phyloP scores from a whole-genome alignment of 2,797 vertebrate genomes.

The Alauda arvensis region DNA sequence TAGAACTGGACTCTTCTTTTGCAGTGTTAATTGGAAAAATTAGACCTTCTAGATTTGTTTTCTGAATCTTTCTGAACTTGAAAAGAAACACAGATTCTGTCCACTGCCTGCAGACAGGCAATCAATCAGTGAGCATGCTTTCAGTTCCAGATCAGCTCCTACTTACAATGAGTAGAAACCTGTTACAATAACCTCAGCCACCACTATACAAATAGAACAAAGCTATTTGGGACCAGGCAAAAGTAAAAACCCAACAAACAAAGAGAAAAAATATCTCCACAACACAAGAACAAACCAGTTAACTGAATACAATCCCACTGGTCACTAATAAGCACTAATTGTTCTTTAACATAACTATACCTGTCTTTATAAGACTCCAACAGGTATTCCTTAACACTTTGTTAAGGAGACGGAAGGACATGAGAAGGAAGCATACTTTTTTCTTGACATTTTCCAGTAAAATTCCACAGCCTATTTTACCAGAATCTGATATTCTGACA shows the following conservation, averaged over 20 bases:
- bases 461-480: neutral
- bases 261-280: neutral
- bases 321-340: neutral
- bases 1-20: neutral
- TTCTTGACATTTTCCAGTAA: neutral
- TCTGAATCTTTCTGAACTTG: conserved; percentile 68
- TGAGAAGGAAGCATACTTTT: neutral
- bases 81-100: conserved; percentile 69
- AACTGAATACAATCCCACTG: neutral
- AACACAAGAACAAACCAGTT: neutral
- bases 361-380: neutral
- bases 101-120: conserved; percentile 68
- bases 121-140: conserved; percentile 73
- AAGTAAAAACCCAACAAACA: neutral
- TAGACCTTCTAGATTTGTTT: conserved; percentile 61
- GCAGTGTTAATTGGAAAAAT: conserved; percentile 63
- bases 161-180: conserved; percentile 64
- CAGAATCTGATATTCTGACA: neutral
- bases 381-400: neutral
- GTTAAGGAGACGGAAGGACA: too few species aligned
- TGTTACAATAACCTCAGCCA: conserved; percentile 72
- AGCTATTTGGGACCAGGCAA: conserved; percentile 24
- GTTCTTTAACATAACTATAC: neutral
- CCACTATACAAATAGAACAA: conserved; percentile 55
- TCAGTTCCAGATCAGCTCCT: conserved; percentile 72